Conservation (phyloP, 2,888 invertebrate species). For the Proisotoma minuta region DNA sequence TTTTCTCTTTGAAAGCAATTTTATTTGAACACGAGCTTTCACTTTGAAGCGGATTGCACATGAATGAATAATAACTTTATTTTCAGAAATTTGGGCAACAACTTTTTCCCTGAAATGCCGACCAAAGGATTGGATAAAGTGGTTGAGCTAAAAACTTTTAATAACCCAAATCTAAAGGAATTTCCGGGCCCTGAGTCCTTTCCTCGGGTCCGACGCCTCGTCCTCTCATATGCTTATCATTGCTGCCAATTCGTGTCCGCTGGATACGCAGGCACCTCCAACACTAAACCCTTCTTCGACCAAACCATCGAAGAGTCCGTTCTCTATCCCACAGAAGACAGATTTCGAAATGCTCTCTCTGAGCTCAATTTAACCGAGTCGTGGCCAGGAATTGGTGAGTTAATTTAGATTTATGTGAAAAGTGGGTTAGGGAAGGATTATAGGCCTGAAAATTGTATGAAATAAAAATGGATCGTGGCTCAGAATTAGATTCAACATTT, state of each 20-base stretch:
- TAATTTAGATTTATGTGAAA: neutral
- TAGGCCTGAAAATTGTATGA: too few species aligned
- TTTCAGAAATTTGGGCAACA: slow-evolving; percentile 81
- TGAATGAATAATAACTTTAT: too few species aligned
- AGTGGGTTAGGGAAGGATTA: neutral
- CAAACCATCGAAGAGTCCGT: slow-evolving; percentile 58
- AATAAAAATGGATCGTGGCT: too few species aligned
- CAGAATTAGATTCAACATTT: too few species aligned
- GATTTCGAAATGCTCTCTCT: slow-evolving; percentile 35
- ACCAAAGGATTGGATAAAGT: slow-evolving; percentile 73
- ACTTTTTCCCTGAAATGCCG: slow-evolving; percentile 77
- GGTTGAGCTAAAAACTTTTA: slow-evolving; percentile 82
- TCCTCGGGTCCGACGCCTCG: slow-evolving; percentile 68
- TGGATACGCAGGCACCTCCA: slow-evolving; percentile 58
- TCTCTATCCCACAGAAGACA: slow-evolving; percentile 57
- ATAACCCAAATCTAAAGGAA: slow-evolving; percentile 78
- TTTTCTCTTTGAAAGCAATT: too few species aligned
- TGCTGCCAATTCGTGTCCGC: slow-evolving; percentile 74
- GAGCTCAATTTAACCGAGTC: slow-evolving; percentile 49
- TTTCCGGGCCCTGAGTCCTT: slow-evolving; percentile 83
- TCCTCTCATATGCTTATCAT: slow-evolving; percentile 91
- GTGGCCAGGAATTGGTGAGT: slow-evolving; percentile 77
- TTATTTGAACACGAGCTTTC: too few species aligned
- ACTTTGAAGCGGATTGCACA: too few species aligned
- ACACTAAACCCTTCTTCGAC: slow-evolving; percentile 5